A percentile compares a stretch with the other conserved stretches of the same genome.
phyloP scores from a whole-genome alignment of 2,113 vertebrate genomes.

The Struthio camelus region DNA sequence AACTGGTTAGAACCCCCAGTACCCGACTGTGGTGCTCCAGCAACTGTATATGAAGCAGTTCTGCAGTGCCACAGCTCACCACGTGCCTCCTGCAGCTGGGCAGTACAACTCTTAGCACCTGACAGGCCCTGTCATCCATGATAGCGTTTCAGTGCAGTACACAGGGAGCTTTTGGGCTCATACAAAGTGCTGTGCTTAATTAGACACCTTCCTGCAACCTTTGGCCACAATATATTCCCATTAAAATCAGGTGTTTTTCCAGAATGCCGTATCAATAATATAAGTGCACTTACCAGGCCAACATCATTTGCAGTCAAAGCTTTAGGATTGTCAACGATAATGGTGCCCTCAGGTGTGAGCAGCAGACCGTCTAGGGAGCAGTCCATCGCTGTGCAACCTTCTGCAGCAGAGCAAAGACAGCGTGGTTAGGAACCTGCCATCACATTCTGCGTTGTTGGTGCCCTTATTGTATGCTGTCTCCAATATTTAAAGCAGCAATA shows the following conservation, averaged over 20 bases:
- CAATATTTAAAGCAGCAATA: neutral
- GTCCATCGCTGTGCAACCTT: conserved; percentile 78
- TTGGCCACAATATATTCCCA: neutral
- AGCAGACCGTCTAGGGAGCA: conserved; percentile 59
- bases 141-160: neutral
- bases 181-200: neutral
- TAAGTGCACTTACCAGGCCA: conserved; percentile 28
- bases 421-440: neutral
- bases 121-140: neutral
- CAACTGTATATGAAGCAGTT: neutral
- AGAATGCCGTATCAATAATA: neutral
- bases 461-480: neutral
- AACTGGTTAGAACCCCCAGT: neutral
- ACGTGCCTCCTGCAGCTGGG: neutral
- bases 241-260: neutral
- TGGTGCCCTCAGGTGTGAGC: conserved; percentile 75
- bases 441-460: neutral
- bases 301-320: neutral
- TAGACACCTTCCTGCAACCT: neutral
- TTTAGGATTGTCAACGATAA: conserved; percentile 78
- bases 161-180: neutral
- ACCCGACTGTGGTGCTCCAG: neutral
- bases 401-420: conserved; percentile 54
- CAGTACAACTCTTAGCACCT: neutral
- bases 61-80: neutral